A percentile compares a stretch with the other conserved stretches of the same genome.
Evolutionary conservation across 2,888 invertebrate species (phyloP).

Genomic region (Lepetodrilus schrolli): DNA sequence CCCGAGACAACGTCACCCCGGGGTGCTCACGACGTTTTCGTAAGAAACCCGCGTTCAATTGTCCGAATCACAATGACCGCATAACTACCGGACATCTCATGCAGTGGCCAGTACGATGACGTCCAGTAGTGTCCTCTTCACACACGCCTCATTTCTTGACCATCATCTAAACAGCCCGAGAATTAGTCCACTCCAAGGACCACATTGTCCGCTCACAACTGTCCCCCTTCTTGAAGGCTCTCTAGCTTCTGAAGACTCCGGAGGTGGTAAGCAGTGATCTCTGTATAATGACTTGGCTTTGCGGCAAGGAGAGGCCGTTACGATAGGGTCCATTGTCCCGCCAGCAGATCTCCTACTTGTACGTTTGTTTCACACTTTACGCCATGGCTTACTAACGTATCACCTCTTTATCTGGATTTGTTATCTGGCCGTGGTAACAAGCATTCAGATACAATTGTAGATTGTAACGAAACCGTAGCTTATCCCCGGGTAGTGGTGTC

Average conservation of each 20-base stretch:
- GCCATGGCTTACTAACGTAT: not conserved
- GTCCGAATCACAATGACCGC: slow-evolving; percentile 22
- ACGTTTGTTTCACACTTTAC: not conserved
- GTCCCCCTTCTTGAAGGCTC: not conserved
- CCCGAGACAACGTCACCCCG: not conserved
- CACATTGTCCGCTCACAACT: not conserved
- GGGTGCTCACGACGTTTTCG: not conserved
- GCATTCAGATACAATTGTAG: not conserved
- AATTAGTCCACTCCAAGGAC: slow-evolving; percentile 5
- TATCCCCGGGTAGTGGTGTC: not conserved
- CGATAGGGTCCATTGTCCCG: not conserved
- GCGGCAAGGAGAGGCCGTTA: not conserved
- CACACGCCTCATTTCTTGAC: slow-evolving; percentile 12
- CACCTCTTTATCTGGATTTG: not conserved
- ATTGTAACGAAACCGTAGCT: not conserved
- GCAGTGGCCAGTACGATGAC: not conserved
- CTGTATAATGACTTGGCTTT: not conserved
- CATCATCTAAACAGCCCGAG: slow-evolving; percentile 14
- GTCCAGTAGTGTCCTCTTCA: not conserved
- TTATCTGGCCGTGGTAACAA: not conserved
- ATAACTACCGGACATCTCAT: not conserved
- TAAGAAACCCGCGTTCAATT: slow-evolving; percentile 8
- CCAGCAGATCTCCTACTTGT: not conserved
- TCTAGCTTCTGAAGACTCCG: not conserved
- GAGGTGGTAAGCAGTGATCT: not conserved